Base-by-base conservation (phyloP, 2,113 vertebrate species). In the Ciconia maguari region DNA sequence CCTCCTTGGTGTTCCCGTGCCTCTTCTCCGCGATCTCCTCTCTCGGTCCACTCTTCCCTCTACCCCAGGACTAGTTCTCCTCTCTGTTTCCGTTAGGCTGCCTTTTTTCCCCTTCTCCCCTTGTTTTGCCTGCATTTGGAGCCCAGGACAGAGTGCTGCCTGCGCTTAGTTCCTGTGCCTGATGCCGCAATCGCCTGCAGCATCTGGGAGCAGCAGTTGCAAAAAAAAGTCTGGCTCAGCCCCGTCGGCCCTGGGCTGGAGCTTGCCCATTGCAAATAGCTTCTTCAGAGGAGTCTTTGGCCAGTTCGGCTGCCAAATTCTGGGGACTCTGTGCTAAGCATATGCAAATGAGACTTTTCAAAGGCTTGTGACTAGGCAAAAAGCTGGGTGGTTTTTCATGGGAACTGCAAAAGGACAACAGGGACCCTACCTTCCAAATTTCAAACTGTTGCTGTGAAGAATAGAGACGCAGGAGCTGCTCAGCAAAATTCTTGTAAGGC, bases 371-470 rank as follows among this genome's bases (percentile, higher is more conserved):
- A 75, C 52, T 22, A 61, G 62, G 70, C 60, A 72, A 70, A 88
- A 94, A 87, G 11, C 77, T 87, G 76, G 6, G n/a, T 92, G 55
- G 17, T 62, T 92, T 82, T 94, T 87, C 75, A 44, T 74, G 80
- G 80, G 72, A 94, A 65, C 49, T 95, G 83, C 83, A 86, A 81
- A 95, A 93, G n/a, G 68, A 85, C 74, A 76, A 72, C 61, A 71
- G 48, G 34, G 60, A 44, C 24, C 15, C 27, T 81, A 60, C 68
- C 68, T 92, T 88, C 85, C 83, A 89, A 16, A 87, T 94, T 96
- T 89, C 83, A 83, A 3, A n/a, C 64, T 61, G 2, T 69, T 81
- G 16, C 87, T 88, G 18, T 62, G 48, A 89, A 81, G 72, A 92
- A 75, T 1, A 70, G 60, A 90, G 48, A 13, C 1, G 2, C 25